phyloP scores from a whole-genome alignment of 2,888 invertebrate genomes.

The Drosophila parthenogenetica region DNA sequence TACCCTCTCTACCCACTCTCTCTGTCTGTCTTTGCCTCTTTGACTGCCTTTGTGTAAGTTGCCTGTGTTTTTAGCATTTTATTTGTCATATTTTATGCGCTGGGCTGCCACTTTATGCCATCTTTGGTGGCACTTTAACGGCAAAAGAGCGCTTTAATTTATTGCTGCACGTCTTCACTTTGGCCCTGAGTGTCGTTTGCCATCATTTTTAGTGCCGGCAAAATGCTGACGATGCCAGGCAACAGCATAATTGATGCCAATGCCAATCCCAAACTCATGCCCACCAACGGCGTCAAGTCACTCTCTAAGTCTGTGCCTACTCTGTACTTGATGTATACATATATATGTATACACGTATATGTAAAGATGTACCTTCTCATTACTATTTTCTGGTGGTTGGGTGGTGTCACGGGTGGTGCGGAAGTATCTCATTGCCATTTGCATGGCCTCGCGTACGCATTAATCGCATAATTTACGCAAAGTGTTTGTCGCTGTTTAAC shows the following conservation, averaged over 20 bases:
- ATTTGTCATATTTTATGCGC: constrained; percentile 49
- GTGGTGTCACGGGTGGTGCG: constrained; percentile 7
- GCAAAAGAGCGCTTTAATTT: constrained; percentile 61
- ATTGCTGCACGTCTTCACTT: constrained; percentile 53
- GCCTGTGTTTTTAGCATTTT: constrained; percentile 37
- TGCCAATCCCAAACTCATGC: constrained; percentile 29
- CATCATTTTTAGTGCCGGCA: constrained; percentile 58
- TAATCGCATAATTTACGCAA: constrained; percentile 56
- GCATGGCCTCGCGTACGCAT: constrained; percentile 46
- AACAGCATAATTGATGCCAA: constrained; percentile 66
- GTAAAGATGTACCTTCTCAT: constrained; percentile 8
- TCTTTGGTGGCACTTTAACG: constrained; percentile 48
- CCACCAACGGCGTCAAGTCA: constrained; percentile 1
- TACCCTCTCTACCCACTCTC: neutral
- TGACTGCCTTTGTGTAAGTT: constrained; percentile 2
- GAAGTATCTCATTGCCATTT: constrained; percentile 54
- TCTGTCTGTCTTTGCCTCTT: neutral
- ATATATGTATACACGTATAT: no score
- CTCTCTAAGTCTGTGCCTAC: constrained; percentile 9
- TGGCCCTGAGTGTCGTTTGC: constrained; percentile 52
- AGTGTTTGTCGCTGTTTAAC: constrained; percentile 44
- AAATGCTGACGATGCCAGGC: constrained; percentile 50
- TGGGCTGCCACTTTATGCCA: constrained; percentile 45
- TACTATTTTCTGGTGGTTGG: constrained; percentile 2
- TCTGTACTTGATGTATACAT: constrained; percentile 17